Evolutionary conservation across 2,888 invertebrate genomes (phyloP).

Genomic region (Mantis religiosa): DNA sequence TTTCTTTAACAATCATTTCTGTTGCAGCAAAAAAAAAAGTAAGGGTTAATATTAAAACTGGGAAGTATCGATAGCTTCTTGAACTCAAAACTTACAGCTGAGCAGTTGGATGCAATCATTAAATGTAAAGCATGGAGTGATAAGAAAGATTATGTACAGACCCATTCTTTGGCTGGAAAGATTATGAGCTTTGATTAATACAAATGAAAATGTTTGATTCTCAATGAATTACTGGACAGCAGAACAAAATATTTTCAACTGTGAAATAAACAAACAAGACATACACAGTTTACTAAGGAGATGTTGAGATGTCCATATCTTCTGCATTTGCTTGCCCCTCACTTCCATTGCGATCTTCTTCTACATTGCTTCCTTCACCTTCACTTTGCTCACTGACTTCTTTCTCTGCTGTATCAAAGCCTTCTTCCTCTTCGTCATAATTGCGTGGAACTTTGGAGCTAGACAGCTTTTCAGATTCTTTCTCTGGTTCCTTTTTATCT

Average conservation of each 20-base stretch:
- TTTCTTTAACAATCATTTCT: too few relatives aligned
- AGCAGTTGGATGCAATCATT: too few relatives aligned
- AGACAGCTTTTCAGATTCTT: conserved; percentile 23
- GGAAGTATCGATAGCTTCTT: too few relatives aligned
- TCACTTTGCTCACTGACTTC: conserved; percentile 20
- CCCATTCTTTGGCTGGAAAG: too few relatives aligned
- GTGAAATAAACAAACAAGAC: neutral
- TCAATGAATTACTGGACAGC: too few relatives aligned
- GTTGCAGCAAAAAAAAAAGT: too few relatives aligned
- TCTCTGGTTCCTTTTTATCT: conserved; percentile 32
- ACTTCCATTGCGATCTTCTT: conserved; percentile 13
- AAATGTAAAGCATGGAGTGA: too few relatives aligned
- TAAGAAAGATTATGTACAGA: too few relatives aligned
- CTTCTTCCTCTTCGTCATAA: conserved; percentile 53
- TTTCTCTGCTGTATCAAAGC: conserved; percentile 40
- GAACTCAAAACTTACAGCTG: too few relatives aligned
- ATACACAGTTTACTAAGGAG: conserved; percentile 51
- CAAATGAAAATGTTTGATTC: too few relatives aligned
- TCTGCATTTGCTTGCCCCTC: conserved; percentile 23
- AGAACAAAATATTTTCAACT: neutral
- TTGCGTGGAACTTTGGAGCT: conserved; percentile 44
- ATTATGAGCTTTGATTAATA: too few relatives aligned
- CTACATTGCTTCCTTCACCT: conserved; percentile 18
- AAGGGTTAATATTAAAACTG: too few relatives aligned
- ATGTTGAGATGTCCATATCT: conserved; percentile 75